Evolutionary conservation across 1,140 invertebrate species (phyloP).

Genomic region (Aphelenchoides fujianensis): DNA sequence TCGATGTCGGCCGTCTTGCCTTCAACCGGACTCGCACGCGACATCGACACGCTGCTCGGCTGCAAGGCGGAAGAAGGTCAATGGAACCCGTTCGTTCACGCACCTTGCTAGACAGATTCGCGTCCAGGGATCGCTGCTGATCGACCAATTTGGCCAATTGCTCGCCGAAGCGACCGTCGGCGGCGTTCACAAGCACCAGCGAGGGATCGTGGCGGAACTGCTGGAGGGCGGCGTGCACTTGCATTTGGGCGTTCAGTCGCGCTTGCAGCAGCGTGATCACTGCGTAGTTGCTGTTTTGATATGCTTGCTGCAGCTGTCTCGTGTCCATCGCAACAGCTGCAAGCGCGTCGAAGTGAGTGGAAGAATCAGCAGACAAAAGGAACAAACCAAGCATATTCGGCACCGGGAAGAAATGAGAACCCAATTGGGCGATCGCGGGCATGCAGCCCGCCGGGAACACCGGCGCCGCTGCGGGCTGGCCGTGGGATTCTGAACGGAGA

Average conservation of each 20-base stretch:
- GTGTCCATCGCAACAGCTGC: neutral
- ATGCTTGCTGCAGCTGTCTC: neutral
- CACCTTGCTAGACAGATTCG: neutral
- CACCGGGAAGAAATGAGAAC: slow-evolving; percentile 16
- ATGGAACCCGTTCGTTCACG: neutral
- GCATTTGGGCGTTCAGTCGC: slow-evolving; percentile 6
- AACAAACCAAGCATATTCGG: neutral
- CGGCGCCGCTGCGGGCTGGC: too few species aligned
- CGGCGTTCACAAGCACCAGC: neutral
- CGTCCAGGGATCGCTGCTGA: neutral
- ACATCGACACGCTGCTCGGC: neutral
- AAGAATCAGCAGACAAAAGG: too few species aligned
- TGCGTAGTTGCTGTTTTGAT: neutral
- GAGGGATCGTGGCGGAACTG: neutral
- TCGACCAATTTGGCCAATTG: neutral
- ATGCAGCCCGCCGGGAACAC: too few species aligned
- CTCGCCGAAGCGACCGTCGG: neutral
- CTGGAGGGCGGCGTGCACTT: neutral
- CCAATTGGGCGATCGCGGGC: slow-evolving; percentile 1
- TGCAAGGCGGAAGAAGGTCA: neutral
- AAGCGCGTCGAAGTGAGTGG: neutral
- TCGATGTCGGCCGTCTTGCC: neutral
- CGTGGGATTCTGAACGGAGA: too few species aligned
- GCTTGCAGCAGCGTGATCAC: neutral
- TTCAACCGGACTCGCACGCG: neutral